A percentile compares a stretch with the other conserved stretches of the same genome.
Evolutionary conservation across 2,797 vertebrate species (phyloP).

Genomic region (Leptodactylus fallax): DNA sequence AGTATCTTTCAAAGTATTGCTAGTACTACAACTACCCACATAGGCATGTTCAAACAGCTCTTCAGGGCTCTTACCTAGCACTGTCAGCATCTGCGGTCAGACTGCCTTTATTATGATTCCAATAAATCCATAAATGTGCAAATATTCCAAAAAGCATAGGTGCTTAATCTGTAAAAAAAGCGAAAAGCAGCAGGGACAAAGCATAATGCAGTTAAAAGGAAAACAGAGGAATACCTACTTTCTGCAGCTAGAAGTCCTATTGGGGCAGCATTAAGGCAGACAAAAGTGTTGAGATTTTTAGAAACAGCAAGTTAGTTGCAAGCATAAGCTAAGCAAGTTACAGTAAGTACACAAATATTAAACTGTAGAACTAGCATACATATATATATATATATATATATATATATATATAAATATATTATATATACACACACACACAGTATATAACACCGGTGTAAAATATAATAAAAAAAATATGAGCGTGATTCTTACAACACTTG

Average conservation of each 20-base stretch:
- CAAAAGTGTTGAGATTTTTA: conserved; percentile 80
- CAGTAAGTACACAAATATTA: conserved; percentile 59
- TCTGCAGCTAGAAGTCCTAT: conserved; percentile 98
- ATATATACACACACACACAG: too few species aligned
- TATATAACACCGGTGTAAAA: not conserved
- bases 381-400: too few species aligned
- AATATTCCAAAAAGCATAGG: not conserved
- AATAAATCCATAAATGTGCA: not conserved
- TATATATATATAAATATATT: too few species aligned
- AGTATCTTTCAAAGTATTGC: too few species aligned
- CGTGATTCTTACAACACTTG: not conserved
- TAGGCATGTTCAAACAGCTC: too few species aligned
- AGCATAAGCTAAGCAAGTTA: conserved; percentile 70
- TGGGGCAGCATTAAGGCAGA: conserved; percentile 90
- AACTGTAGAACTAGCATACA: not conserved
- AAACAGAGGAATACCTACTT: conserved; percentile 93
- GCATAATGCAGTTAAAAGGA: conserved; percentile 75
- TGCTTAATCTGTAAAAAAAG: conserved; percentile 1
- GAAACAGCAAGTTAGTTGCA: conserved; percentile 75
- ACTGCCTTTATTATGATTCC: too few species aligned
- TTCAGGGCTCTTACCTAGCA: too few species aligned
- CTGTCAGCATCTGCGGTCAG: too few species aligned
- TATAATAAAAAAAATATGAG: not conserved
- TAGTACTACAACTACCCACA: too few species aligned
- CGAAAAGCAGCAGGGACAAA: conserved; percentile 61